Conservation (phyloP, 2,888 invertebrate genomes). For the Zygaena filipendulae region DNA sequence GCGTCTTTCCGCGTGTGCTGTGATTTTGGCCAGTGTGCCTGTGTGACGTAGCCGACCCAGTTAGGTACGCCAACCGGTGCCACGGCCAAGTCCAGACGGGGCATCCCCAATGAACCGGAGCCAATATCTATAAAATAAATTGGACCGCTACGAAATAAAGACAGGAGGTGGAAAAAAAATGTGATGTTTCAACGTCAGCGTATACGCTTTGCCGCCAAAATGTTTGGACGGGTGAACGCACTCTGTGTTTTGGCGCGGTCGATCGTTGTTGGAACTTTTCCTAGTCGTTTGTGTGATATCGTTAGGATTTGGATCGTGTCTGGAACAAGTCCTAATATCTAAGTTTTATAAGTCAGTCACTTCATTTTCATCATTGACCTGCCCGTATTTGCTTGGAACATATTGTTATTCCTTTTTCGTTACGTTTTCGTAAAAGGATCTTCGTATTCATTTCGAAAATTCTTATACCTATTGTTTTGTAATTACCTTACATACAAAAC, state of each 20-base stretch:
- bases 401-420: too few relatives aligned
- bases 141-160: constrained; percentile 46
- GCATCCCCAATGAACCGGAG: constrained; percentile 64
- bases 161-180: constrained; percentile 56
- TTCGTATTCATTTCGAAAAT: too few relatives aligned
- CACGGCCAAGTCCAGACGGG: constrained; percentile 66
- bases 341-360: too few relatives aligned
- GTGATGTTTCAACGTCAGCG: constrained; percentile 55
- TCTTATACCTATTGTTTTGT: too few relatives aligned
- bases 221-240: constrained; percentile 55
- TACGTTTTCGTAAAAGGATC: too few relatives aligned
- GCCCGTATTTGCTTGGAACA: too few relatives aligned
- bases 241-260: constrained; percentile 63
- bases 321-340: too few relatives aligned
- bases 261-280: constrained; percentile 47
- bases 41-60: constrained; percentile 62
- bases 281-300: constrained; percentile 57
- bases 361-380: too few relatives aligned
- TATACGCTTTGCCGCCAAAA: constrained; percentile 57
- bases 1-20: constrained; percentile 56
- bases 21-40: constrained; percentile 62
- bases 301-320: too few relatives aligned
- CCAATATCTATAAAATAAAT: constrained; percentile 70
- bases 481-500: too few relatives aligned
- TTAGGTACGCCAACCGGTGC: constrained; percentile 62